Evolutionary conservation across 1,140 invertebrate genomes (phyloP).

Genomic region (Coelopa frigida): DNA sequence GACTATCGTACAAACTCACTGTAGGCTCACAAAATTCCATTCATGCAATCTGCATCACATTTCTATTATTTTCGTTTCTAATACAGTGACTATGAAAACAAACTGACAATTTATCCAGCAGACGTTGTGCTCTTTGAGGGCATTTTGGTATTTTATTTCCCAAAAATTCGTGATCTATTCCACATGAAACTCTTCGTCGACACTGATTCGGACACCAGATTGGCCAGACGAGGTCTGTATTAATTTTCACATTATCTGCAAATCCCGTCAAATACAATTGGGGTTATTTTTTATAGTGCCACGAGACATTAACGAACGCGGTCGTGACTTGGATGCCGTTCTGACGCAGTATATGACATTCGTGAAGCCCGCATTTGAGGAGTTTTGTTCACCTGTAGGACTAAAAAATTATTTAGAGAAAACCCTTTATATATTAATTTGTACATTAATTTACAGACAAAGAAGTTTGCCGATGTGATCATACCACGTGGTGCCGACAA

Average conservation of each 20-base stretch:
- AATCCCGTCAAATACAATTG: neutral
- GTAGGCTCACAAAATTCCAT: slow-evolving; percentile 48
- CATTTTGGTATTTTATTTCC: slow-evolving; percentile 96
- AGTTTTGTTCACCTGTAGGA: slow-evolving; percentile 93
- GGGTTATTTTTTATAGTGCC: slow-evolving; percentile 59
- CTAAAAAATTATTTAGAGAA: neutral
- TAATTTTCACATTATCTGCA: too few species aligned
- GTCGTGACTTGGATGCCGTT: slow-evolving; percentile 88
- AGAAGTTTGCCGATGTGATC: slow-evolving; percentile 99
- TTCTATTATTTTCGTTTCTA: neutral
- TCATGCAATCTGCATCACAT: slow-evolving; percentile 16
- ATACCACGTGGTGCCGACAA: slow-evolving; percentile 97
- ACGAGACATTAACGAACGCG: slow-evolving; percentile 89
- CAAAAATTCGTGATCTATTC: slow-evolving; percentile 88
- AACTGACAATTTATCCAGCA: slow-evolving; percentile 85
- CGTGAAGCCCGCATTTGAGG: slow-evolving; percentile 98
- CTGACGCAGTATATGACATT: slow-evolving; percentile 95
- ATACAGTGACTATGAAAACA: slow-evolving; percentile 60
- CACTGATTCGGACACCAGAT: slow-evolving; percentile 93
- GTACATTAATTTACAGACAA: slow-evolving; percentile 67
- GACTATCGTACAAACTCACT: slow-evolving; percentile 81
- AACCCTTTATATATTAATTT: neutral
- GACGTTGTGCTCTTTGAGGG: slow-evolving; percentile 98
- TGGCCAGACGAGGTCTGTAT: slow-evolving; percentile 80
- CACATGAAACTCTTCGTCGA: slow-evolving; percentile 99